A percentile compares a stretch with the other conserved stretches of the same genome.
These are phyloP conservation scores for Nemotelus nigrinus DNA, from an alignment of 2,888 invertebrate species.

Conservation along the genomic window DNA sequence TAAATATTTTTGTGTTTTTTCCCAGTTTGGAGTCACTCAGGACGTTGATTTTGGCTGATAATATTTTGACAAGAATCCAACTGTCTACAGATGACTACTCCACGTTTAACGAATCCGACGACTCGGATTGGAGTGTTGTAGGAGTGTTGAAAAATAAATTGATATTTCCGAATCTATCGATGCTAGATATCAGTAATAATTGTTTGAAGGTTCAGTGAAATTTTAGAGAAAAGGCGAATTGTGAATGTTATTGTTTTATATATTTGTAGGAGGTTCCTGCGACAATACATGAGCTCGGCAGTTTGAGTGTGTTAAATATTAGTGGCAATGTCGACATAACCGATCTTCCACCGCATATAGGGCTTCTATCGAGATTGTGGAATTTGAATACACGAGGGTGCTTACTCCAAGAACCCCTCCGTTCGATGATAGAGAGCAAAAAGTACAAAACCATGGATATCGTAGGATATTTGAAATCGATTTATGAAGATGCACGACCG, in stretches of 20 bases:
- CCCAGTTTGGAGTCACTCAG: conserved; percentile 60
- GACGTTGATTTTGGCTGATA: conserved; percentile 80
- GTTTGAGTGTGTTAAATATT: conserved; percentile 93
- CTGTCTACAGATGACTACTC: conserved; percentile 84
- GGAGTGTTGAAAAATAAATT: conserved; percentile 73
- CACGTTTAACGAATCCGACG: conserved; percentile 69
- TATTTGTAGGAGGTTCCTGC: conserved; percentile 75
- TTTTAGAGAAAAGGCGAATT: background rate
- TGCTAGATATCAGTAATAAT: conserved; percentile 95
- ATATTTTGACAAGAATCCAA: conserved; percentile 82
- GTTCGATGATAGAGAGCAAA: conserved; percentile 90
- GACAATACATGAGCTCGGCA: conserved; percentile 84
- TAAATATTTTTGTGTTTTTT: conserved; percentile 14
- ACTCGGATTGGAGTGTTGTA: conserved; percentile 71
- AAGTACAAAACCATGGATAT: conserved; percentile 96
- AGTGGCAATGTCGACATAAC: conserved; percentile 77
- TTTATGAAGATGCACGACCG: conserved; percentile 87
- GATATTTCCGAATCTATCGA: conserved; percentile 92
- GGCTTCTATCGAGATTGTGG: conserved; percentile 93
- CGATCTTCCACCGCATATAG: conserved; percentile 95
- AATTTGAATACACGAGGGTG: conserved; percentile 94
- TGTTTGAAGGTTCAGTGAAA: conserved; percentile 66
- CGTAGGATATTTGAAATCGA: conserved; percentile 87
- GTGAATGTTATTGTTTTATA: background rate
- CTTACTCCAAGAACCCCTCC: conserved; percentile 85